Conservation (phyloP, 2,113 vertebrate genomes). For the Tachycineta bicolor region DNA sequence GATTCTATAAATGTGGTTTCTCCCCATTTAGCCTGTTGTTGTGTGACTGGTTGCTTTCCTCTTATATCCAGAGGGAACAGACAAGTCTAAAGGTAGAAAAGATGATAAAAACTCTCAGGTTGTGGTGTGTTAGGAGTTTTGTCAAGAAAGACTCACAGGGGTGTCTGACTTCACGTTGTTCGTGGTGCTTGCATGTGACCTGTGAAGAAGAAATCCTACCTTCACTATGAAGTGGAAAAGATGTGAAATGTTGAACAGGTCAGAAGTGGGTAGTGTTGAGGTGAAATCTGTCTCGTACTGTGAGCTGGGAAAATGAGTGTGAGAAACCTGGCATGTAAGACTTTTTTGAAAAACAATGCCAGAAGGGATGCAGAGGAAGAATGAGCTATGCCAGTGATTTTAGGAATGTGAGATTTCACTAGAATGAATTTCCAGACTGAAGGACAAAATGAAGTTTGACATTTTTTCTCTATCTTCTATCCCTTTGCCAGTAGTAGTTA, state of each 20-base stretch:
- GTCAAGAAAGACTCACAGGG: not conserved
- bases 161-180: not conserved
- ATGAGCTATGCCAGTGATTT: not conserved
- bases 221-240: not conserved
- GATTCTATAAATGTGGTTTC: not conserved
- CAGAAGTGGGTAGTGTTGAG: not conserved
- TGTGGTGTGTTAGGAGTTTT: not conserved
- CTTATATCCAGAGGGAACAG: not conserved
- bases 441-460: not conserved
- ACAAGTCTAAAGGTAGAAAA: not conserved
- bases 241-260: not conserved
- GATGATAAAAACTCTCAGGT: not conserved
- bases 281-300: not conserved
- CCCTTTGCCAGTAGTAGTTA: not conserved
- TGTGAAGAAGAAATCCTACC: not conserved
- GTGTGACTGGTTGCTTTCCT: not conserved
- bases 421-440: not conserved
- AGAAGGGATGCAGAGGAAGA: not conserved
- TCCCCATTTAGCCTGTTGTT: accelerated
- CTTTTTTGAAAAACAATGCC: not conserved
- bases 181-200: not conserved
- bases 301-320: not conserved
- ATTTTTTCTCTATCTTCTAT: not conserved
- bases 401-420: not conserved
- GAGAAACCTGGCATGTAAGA: not conserved